Percentiles rank a stretch among this genome's conserved stretches.
These are phyloP conservation scores for Caenorhabditis wallacei DNA, from an alignment of 2,888 invertebrate genomes.

Conservation along the genomic window DNA sequence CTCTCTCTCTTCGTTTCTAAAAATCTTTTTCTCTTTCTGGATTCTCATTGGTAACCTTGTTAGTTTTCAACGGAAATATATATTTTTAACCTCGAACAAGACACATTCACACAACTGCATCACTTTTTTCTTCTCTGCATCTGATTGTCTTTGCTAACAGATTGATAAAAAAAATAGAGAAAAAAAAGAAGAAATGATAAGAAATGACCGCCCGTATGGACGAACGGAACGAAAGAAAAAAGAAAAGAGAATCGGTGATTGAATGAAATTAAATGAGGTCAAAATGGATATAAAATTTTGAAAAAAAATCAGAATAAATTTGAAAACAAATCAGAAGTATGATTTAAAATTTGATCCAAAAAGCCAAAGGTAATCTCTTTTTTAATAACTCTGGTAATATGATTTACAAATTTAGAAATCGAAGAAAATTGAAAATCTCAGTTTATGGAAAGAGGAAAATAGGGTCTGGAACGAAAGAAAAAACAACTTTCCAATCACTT, in stretches of 20 bases:
- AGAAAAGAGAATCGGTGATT: not conserved
- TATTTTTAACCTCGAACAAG: conserved; percentile 50
- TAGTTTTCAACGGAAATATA: not conserved
- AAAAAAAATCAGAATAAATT: not conserved
- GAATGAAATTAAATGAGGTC: conserved; percentile 24
- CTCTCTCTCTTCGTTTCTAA: too few species aligned
- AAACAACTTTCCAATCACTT: not conserved
- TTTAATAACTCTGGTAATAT: too few species aligned
- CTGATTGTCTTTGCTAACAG: conserved; percentile 35
- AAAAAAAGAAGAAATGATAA: conserved; percentile 1
- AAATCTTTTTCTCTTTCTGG: not conserved
- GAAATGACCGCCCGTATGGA: conserved; percentile 44
- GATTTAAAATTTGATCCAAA: too few species aligned
- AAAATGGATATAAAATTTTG: not conserved
- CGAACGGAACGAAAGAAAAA: conserved; percentile 22
- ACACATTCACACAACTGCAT: conserved; percentile 38
- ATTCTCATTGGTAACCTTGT: conserved; percentile 9
- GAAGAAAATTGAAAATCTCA: not conserved
- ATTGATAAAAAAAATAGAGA: conserved; percentile 23
- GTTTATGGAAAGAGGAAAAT: not conserved
- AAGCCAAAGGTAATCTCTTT: too few species aligned
- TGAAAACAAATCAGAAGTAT: too few species aligned
- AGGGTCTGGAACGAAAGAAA: not conserved
- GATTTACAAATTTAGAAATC: too few species aligned
- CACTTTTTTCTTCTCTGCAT: conserved; percentile 35